A percentile compares a stretch with the other conserved stretches of the same genome.
These are phyloP conservation scores for Dione juno DNA, from an alignment of 2,888 invertebrate genomes.

Conservation along the genomic window DNA sequence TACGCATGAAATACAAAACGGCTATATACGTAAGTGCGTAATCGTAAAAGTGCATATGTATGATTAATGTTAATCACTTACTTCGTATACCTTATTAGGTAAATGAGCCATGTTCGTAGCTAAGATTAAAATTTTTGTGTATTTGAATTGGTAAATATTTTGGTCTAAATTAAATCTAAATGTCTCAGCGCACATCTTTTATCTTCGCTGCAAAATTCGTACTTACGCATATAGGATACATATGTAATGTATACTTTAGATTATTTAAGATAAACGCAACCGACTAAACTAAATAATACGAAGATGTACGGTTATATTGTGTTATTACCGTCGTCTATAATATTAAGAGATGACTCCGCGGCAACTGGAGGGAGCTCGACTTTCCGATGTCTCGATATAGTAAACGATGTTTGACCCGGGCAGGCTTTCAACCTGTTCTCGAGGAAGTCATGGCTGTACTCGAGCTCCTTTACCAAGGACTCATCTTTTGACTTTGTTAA, in stretches of 20 bases:
- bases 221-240: neutral
- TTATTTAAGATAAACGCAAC: conserved; percentile 13
- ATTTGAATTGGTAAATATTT: too few relatives aligned
- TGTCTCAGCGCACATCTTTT: too few relatives aligned
- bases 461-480: conserved; percentile 62
- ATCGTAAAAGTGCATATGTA: too few relatives aligned
- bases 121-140: too few relatives aligned
- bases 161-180: too few relatives aligned
- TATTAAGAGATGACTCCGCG: conserved; percentile 63
- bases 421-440: conserved; percentile 76
- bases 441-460: conserved; percentile 74
- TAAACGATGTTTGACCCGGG: conserved; percentile 81
- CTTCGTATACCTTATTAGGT: too few relatives aligned
- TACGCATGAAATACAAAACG: too few relatives aligned
- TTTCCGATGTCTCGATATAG: conserved; percentile 84
- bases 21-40: too few relatives aligned
- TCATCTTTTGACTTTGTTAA: conserved; percentile 65
- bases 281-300: neutral
- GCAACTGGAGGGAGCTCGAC: conserved; percentile 83
- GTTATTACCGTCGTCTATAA: conserved; percentile 71
- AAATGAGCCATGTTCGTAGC: too few relatives aligned
- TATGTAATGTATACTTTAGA: neutral
- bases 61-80: too few relatives aligned
- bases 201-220: conserved; percentile 4
- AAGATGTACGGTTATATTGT: conserved; percentile 12